These are phyloP conservation scores for Monopterus albus DNA, from an alignment of 2,113 vertebrate species.

Conservation along the genomic window DNA sequence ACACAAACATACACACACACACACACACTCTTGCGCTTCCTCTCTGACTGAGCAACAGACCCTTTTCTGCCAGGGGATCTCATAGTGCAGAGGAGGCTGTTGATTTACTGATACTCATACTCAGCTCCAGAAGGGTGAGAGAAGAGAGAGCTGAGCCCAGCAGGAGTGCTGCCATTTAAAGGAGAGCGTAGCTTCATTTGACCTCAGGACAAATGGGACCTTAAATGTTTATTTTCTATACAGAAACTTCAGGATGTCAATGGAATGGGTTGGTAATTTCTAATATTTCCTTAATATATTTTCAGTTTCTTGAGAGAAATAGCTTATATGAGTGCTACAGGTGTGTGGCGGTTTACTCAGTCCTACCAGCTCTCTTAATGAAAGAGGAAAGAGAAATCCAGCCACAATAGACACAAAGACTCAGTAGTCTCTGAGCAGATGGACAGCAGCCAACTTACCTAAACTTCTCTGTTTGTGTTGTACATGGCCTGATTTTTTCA, in stretches of 20 bases:
- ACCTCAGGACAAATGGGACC: constrained; percentile 20
- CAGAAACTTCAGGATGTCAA: constrained; percentile 51
- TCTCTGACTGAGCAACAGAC: constrained; percentile 31
- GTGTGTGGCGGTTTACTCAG: too few relatives aligned
- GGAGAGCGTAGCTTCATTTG: constrained; percentile 14
- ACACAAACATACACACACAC: constrained; percentile 11
- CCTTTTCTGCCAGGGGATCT: constrained; percentile 29
- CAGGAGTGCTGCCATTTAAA: constrained; percentile 10
- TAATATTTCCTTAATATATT: neutral
- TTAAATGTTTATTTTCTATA: constrained; percentile 4
- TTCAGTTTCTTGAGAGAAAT: neutral
- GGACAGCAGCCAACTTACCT: neutral
- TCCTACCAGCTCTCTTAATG: too few relatives aligned
- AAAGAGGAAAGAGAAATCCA: too few relatives aligned
- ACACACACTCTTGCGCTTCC: constrained; percentile 19
- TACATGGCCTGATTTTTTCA: neutral
- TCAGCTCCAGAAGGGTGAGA: constrained; percentile 15
- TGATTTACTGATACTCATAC: constrained; percentile 16
- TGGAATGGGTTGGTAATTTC: constrained; percentile 72
- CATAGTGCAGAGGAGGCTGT: constrained; percentile 27
- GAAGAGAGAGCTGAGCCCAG: constrained; percentile 30
- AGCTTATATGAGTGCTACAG: neutral
- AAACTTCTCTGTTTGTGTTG: neutral
- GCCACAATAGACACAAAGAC: too few relatives aligned
- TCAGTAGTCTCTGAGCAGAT: too few relatives aligned